Conservation (phyloP, 2,888 invertebrate genomes). For the Drosophila anceps region DNA sequence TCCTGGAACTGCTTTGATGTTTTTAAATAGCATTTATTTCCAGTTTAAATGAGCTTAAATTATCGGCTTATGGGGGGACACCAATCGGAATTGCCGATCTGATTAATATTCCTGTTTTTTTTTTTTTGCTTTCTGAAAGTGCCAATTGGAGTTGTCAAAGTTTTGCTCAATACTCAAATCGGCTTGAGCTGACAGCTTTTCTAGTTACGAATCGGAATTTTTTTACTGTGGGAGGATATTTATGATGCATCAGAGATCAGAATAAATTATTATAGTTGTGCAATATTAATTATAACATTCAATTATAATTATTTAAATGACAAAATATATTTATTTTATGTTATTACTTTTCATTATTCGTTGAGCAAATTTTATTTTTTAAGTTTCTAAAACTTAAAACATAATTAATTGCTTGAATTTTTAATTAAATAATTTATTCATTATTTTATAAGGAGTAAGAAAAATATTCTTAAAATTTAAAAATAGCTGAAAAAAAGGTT, state of each 20-base stretch:
- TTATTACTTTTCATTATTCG: no score
- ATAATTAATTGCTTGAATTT: no score
- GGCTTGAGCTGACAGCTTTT: slow-evolving; percentile 1
- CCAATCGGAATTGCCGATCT: background rate
- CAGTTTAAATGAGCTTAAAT: background rate
- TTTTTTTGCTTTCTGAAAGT: background rate
- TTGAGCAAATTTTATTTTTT: no score
- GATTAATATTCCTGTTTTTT: slow-evolving; percentile 1
- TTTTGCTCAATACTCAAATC: background rate
- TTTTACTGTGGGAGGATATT: background rate
- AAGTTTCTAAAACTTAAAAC: no score
- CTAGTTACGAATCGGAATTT: background rate
- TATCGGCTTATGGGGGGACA: background rate
- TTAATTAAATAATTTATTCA: no score
- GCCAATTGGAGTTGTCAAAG: slow-evolving; percentile 1
- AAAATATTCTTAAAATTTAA: no score
- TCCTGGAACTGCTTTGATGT: slow-evolving; percentile 2
- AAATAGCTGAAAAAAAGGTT: no score
- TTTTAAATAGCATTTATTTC: background rate
- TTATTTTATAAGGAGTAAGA: no score
- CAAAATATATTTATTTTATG: no score
- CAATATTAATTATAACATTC: background rate
- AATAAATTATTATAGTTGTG: background rate
- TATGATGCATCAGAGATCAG: background rate
- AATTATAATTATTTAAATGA: background rate